phyloP scores from a whole-genome alignment of 23 tunicate genomes.

The Trididemnum nubilum region DNA sequence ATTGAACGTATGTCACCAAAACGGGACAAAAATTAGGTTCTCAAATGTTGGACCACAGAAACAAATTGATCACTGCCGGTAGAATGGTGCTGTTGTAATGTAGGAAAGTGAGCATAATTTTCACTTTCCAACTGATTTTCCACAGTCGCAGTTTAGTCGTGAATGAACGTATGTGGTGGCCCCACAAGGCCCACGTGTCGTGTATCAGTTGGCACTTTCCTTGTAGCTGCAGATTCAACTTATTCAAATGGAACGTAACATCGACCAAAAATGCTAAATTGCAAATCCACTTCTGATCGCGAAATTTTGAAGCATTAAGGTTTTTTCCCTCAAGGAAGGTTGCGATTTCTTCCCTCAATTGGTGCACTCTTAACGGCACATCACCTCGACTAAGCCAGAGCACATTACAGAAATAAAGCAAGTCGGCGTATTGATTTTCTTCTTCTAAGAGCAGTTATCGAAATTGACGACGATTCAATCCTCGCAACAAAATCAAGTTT shows the following conservation, averaged over 20 bases:
- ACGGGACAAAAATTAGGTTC: slow-evolving; percentile 57
- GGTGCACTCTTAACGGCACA: slow-evolving; percentile 40
- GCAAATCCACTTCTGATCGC: slow-evolving; percentile 46
- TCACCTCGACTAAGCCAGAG: slow-evolving; percentile 77
- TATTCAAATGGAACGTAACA: slow-evolving; percentile 57
- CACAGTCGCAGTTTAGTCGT: slow-evolving; percentile 64
- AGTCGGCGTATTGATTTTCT: slow-evolving; percentile 61
- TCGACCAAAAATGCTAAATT: slow-evolving; percentile 54
- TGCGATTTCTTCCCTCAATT: slow-evolving; percentile 35
- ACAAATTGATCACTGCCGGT: slow-evolving; percentile 46
- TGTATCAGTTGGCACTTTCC: slow-evolving; percentile 62
- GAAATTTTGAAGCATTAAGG: slow-evolving; percentile 37
- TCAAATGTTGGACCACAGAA: slow-evolving; percentile 48
- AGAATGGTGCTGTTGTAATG: slow-evolving; percentile 50
- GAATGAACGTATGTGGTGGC: slow-evolving; percentile 47
- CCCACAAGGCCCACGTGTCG: slow-evolving; percentile 76
- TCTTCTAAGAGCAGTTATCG: slow-evolving; percentile 55
- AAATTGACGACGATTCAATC: slow-evolving; percentile 65
- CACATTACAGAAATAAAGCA: slow-evolving; percentile 62
- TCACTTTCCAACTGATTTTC: slow-evolving; percentile 49
- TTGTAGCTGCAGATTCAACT: slow-evolving; percentile 57
- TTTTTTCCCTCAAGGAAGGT: slow-evolving; percentile 40
- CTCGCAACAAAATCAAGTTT: slow-evolving; percentile 32
- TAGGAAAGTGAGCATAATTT: slow-evolving; percentile 55
- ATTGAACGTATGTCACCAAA: slow-evolving; percentile 59